A percentile compares a stretch with the other conserved stretches of the same genome.
These are phyloP conservation scores for Phallusia fumigata DNA, from an alignment of 23 tunicate species.

Conservation along the genomic window DNA sequence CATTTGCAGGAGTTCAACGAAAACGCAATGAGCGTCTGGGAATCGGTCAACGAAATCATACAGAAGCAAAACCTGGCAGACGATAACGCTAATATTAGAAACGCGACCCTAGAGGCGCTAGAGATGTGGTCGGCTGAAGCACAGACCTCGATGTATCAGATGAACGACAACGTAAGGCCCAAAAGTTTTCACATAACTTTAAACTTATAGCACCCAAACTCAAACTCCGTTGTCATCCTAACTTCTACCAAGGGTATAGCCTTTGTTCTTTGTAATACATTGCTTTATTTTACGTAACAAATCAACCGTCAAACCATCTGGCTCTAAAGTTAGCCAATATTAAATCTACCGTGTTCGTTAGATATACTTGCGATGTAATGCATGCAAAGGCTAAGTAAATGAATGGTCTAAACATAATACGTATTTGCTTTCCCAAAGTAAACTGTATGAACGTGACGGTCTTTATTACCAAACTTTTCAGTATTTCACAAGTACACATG, in stretches of 20 bases:
- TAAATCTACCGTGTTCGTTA: too few relatives aligned
- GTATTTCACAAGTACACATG: too few relatives aligned
- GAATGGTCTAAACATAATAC: too few relatives aligned
- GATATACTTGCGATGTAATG: too few relatives aligned
- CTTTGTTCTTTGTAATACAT: neutral
- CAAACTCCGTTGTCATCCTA: neutral
- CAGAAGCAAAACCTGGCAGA: neutral
- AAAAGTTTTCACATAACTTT: neutral
- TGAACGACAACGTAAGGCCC: neutral
- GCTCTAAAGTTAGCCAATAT: too few relatives aligned
- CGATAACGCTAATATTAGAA: neutral
- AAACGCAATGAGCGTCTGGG: neutral
- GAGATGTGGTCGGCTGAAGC: conserved; percentile 6
- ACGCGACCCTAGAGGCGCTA: conserved; percentile 7
- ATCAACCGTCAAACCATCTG: too few relatives aligned
- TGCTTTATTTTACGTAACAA: too few relatives aligned
- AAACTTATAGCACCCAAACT: too few relatives aligned
- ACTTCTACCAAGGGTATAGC: neutral
- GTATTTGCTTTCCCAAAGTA: too few relatives aligned
- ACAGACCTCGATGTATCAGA: neutral
- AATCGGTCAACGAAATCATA: conserved; percentile 1
- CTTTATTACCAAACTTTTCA: too few relatives aligned
- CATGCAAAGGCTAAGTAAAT: too few relatives aligned
- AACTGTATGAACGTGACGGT: too few relatives aligned
- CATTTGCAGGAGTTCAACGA: neutral